phyloP scores from a whole-genome alignment of 2,888 invertebrate species.

The Macrophya alboannulata region DNA sequence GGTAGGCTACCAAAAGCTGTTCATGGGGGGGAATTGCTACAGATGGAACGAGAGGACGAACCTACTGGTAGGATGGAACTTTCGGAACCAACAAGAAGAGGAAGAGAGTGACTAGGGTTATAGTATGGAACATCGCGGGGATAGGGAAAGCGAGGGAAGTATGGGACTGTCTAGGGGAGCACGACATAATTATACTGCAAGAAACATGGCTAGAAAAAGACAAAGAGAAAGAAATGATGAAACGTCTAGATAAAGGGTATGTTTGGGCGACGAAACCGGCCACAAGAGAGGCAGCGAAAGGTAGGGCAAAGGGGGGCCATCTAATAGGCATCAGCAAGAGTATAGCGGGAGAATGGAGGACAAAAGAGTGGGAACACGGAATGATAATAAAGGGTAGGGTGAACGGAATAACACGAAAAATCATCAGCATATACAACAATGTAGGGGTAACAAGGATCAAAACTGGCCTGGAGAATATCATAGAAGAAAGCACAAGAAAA shows the following conservation, averaged over 20 bases:
- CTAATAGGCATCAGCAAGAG: slow-evolving; percentile 22
- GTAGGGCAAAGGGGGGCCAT: slow-evolving; percentile 32
- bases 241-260: neutral
- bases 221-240: neutral
- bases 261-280: slow-evolving; percentile 18
- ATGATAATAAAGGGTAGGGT: neutral
- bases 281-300: neutral
- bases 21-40: neutral
- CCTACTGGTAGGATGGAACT: neutral
- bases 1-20: neutral
- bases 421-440: slow-evolving; percentile 19
- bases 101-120: neutral
- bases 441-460: slow-evolving; percentile 5
- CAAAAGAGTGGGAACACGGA: neutral
- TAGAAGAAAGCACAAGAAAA: neutral
- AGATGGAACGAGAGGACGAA: neutral
- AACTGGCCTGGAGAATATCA: neutral
- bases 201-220: slow-evolving; percentile 20
- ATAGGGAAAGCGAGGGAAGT: neutral
- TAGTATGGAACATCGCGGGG: slow-evolving; percentile 33
- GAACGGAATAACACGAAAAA: slow-evolving; percentile 10
- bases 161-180: neutral
- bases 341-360: neutral
- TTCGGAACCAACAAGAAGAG: neutral
- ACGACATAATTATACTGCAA: slow-evolving; percentile 15